phyloP scores from a whole-genome alignment of 53 echinoderm and acorn worm genomes.

The Hippasteria phrygiana region DNA sequence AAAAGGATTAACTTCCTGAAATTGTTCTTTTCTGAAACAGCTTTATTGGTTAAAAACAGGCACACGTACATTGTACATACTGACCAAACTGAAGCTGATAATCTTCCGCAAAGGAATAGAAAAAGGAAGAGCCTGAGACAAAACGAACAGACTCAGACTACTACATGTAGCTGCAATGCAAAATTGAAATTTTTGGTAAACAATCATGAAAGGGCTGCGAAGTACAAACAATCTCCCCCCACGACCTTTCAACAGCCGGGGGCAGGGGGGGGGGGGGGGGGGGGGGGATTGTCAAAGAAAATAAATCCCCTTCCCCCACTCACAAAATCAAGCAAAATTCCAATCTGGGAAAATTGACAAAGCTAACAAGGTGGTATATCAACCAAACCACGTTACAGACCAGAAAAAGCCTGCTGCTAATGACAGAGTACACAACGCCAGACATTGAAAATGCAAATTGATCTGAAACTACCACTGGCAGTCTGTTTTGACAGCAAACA shows the following conservation, averaged over 20 bases:
- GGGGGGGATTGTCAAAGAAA: background rate
- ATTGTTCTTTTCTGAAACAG: too few species aligned
- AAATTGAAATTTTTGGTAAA: background rate
- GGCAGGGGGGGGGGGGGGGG: too few species aligned
- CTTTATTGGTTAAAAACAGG: too few species aligned
- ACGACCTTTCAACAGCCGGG: background rate
- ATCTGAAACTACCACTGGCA: background rate
- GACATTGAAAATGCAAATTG: constrained; percentile 29
- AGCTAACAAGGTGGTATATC: background rate
- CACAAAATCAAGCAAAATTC: constrained; percentile 8
- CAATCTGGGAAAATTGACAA: constrained; percentile 26
- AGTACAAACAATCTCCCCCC: background rate
- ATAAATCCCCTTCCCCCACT: background rate
- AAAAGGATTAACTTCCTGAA: too few species aligned
- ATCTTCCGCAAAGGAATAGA: too few species aligned
- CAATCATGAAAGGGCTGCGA: background rate
- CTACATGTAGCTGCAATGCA: too few species aligned
- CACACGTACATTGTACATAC: too few species aligned
- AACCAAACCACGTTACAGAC: background rate
- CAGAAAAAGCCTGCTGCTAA: background rate
- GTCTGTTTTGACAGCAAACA: constrained; percentile 35
- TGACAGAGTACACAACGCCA: constrained; percentile 27
- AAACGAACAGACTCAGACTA: too few species aligned
- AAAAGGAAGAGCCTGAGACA: too few species aligned
- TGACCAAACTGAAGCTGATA: too few species aligned